These are phyloP conservation scores for Drosophila pseudotakahashii DNA, from an alignment of 2,888 invertebrate species.

Conservation along the genomic window DNA sequence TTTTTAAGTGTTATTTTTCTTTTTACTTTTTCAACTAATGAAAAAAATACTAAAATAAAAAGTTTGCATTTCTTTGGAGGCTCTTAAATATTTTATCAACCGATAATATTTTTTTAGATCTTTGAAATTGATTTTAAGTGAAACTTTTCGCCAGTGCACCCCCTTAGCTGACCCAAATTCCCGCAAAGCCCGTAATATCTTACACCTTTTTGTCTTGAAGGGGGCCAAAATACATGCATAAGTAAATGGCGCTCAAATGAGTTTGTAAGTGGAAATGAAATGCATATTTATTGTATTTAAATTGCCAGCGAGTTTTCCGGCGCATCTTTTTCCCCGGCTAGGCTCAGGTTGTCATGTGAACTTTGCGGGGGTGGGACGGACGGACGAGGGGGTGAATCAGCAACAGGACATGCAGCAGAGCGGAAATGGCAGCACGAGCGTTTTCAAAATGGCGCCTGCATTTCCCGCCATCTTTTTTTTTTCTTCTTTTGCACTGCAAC, in stretches of 20 bases:
- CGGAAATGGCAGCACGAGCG: constrained; percentile 62
- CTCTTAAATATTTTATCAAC: not conserved
- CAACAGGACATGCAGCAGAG: constrained; percentile 59
- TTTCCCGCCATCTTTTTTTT: constrained; percentile 43
- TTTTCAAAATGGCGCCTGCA: constrained; percentile 68
- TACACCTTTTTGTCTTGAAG: constrained; percentile 60
- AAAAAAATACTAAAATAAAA: no score
- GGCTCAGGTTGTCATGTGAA: constrained; percentile 41
- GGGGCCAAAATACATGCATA: constrained; percentile 63
- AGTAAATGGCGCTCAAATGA: constrained; percentile 73
- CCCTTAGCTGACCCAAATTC: constrained; percentile 59
- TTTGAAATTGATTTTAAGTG: not conserved
- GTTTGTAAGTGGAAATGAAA: constrained; percentile 77
- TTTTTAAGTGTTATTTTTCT: no score
- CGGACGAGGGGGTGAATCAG: constrained; percentile 7
- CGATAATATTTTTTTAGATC: no score
- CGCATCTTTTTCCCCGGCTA: constrained; percentile 16
- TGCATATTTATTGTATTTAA: constrained; percentile 78
- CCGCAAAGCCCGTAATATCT: constrained; percentile 53
- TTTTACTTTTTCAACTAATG: no score
- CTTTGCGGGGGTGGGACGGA: constrained; percentile 6
- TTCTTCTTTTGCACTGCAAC: constrained; percentile 38
- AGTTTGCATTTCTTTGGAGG: not conserved
- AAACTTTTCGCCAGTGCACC: constrained; percentile 5
- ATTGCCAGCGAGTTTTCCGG: constrained; percentile 54